These are phyloP conservation scores for Alosa alosa DNA, from an alignment of 2,113 vertebrate species.

Conservation along the genomic window DNA sequence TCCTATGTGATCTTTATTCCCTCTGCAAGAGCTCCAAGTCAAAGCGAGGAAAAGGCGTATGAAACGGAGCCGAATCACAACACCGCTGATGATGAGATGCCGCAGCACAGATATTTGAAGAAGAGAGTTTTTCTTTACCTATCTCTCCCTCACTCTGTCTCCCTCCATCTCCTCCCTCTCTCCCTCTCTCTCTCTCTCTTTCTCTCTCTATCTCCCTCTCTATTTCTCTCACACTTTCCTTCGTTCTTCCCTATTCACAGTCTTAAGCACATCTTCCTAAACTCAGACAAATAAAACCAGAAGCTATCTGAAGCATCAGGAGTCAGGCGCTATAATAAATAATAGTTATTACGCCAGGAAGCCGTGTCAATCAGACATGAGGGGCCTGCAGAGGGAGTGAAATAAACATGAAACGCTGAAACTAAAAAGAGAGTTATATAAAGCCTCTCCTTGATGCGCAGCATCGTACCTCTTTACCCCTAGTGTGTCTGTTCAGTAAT, in stretches of 20 bases:
- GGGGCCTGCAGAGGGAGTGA: slow-evolving; percentile 68
- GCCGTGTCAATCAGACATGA: slow-evolving; percentile 73
- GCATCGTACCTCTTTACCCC: slow-evolving; percentile 77
- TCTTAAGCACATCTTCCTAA: slow-evolving; percentile 71
- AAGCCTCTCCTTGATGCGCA: slow-evolving; percentile 75
- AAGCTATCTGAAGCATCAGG: slow-evolving; percentile 72
- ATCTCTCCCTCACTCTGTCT: slow-evolving; percentile 1
- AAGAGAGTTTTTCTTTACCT: slow-evolving; percentile 73
- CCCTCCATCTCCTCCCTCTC: background rate
- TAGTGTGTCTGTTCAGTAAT: slow-evolving; percentile 75
- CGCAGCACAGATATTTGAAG: slow-evolving; percentile 65
- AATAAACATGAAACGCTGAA: slow-evolving; percentile 74
- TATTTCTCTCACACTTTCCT: slow-evolving; percentile 40
- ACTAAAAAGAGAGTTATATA: slow-evolving; percentile 78
- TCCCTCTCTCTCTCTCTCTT: background rate
- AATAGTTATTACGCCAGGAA: slow-evolving; percentile 75
- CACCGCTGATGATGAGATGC: slow-evolving; percentile 72
- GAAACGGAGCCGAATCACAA: slow-evolving; percentile 68
- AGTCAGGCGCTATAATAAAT: slow-evolving; percentile 70
- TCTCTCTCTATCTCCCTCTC: slow-evolving; percentile 23
- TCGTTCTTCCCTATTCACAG: slow-evolving; percentile 44
- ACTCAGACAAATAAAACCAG: slow-evolving; percentile 78
- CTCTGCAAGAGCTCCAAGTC: slow-evolving; percentile 55
- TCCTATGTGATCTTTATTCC: slow-evolving; percentile 74
- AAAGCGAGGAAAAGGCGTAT: slow-evolving; percentile 33